These are phyloP conservation scores for Zoanthus sansibaricus DNA, from an alignment of 92 coral and sea anemone genomes.

Conservation along the genomic window DNA sequence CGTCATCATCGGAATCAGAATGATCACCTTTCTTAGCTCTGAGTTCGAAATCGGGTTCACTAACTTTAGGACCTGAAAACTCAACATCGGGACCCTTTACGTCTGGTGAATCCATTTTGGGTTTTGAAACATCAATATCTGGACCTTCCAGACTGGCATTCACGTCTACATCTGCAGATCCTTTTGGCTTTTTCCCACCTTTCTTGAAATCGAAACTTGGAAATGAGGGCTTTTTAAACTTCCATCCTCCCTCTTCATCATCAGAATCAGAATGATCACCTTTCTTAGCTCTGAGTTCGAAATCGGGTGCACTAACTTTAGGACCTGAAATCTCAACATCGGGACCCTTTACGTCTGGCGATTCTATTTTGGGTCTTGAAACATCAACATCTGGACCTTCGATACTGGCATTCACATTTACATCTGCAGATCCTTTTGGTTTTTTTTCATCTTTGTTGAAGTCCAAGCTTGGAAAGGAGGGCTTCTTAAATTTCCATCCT, in stretches of 20 bases:
- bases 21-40: background rate
- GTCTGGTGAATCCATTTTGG: background rate
- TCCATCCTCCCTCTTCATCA: constrained; percentile 14
- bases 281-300: background rate
- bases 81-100: constrained; percentile 1
- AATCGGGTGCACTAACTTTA: background rate
- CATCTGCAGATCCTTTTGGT: background rate
- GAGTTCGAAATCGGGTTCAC: background rate
- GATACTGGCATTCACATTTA: background rate
- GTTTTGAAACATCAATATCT: background rate
- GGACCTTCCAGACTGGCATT: background rate
- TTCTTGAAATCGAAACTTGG: background rate
- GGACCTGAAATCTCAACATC: background rate
- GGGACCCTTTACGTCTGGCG: too few species aligned
- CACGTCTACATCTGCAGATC: background rate
- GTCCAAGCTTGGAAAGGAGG: too few species aligned
- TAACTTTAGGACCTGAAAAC: background rate
- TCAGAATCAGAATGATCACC: constrained; percentile 13
- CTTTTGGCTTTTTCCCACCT: constrained; percentile 24
- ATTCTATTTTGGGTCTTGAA: background rate
- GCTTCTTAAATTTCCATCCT: constrained; percentile 10
- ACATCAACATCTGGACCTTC: too few species aligned
- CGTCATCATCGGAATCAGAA: too few species aligned
- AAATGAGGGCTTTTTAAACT: constrained; percentile 4
- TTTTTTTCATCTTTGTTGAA: background rate